Evolutionary conservation across 1,140 invertebrate genomes (phyloP).

Genomic region (Calephelis virginiensis): DNA sequence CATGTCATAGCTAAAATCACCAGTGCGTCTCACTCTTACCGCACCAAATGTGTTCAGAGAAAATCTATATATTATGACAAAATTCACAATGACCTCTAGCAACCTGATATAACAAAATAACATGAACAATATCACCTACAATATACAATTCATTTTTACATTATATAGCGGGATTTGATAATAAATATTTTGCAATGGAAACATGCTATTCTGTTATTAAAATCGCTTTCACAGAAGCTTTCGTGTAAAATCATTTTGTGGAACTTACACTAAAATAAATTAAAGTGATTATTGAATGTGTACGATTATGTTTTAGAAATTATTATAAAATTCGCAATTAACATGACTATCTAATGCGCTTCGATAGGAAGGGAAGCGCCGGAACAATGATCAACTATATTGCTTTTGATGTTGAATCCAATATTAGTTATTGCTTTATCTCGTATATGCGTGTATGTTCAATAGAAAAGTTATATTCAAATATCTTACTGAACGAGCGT

Average conservation of each 20-base stretch:
- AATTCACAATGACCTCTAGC: constrained; percentile 67
- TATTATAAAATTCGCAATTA: constrained; percentile 26
- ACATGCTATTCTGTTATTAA: constrained; percentile 43
- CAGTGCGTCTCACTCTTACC: constrained; percentile 48
- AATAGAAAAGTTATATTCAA: background rate
- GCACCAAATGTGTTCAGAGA: constrained; percentile 19
- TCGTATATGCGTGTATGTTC: constrained; percentile 3
- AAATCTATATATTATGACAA: constrained; percentile 32
- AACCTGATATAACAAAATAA: constrained; percentile 70
- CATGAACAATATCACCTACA: constrained; percentile 64
- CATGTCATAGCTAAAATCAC: constrained; percentile 40
- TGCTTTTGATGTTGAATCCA: constrained; percentile 22
- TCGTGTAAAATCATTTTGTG: constrained; percentile 43
- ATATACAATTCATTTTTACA: constrained; percentile 74
- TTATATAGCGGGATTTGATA: constrained; percentile 61
- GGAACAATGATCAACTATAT: constrained; percentile 22
- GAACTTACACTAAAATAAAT: constrained; percentile 33
- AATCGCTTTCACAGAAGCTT: background rate
- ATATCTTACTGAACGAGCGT: too few relatives aligned
- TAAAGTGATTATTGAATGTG: constrained; percentile 9
- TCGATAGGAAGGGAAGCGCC: constrained; percentile 21
- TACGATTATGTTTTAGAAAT: constrained; percentile 6
- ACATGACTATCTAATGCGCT: constrained; percentile 30
- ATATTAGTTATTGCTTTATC: background rate
- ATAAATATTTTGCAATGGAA: constrained; percentile 48